Conservation (phyloP, 2,797 vertebrate species). For the Caiman crocodilus region DNA sequence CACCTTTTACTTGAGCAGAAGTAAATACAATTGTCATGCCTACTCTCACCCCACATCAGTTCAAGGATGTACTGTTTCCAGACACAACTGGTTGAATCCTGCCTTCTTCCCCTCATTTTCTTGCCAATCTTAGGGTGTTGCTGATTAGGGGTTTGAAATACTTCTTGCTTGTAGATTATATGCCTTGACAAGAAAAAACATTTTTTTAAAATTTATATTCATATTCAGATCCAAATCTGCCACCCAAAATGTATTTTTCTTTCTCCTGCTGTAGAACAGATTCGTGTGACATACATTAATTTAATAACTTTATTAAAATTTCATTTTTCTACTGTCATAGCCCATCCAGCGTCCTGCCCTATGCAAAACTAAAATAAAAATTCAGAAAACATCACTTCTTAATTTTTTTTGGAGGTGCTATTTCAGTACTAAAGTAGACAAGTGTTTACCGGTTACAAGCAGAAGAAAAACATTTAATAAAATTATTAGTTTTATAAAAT, state of each 20-base stretch:
- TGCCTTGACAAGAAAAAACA: background rate
- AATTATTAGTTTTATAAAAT: background rate
- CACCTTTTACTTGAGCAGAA: background rate
- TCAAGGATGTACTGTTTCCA: background rate
- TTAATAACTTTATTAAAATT: background rate
- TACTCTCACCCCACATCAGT: background rate
- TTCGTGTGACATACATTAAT: background rate
- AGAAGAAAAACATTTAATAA: background rate
- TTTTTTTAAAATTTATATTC: background rate
- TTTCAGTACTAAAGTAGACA: background rate
- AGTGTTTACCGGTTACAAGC: background rate
- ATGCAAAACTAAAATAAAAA: background rate
- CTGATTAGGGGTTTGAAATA: rapidly evolving
- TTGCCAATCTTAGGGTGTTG: background rate
- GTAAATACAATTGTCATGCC: rapidly evolving
- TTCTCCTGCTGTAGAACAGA: background rate
- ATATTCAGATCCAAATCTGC: background rate
- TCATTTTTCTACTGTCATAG: background rate
- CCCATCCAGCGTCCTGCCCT: background rate
- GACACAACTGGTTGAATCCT: background rate
- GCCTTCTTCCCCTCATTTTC: background rate
- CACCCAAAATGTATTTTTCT: background rate
- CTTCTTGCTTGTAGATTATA: background rate
- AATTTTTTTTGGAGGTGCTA: background rate
- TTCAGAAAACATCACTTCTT: background rate